Evolutionary conservation across 1,140 invertebrate species (phyloP).

Genomic region (Ruditapes philippinarum): DNA sequence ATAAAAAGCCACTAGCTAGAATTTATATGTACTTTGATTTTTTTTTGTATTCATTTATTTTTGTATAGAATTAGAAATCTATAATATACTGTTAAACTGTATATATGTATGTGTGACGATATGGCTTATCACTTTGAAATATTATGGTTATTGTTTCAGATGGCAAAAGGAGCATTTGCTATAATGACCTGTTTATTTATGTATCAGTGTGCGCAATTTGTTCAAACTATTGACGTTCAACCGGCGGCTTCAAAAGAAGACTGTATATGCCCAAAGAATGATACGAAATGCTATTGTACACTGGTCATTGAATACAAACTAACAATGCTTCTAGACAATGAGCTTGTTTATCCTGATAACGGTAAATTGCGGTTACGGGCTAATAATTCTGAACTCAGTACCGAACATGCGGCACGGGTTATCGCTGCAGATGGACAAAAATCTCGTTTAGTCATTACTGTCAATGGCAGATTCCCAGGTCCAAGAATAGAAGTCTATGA

Average conservation of each 20-base stretch:
- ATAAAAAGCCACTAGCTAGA: too few relatives aligned
- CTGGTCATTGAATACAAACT: slow-evolving; percentile 37
- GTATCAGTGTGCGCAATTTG: too few relatives aligned
- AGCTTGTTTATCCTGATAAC: slow-evolving; percentile 19
- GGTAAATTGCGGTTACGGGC: background rate
- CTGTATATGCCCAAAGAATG: background rate
- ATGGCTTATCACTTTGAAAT: too few relatives aligned
- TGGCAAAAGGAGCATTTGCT: too few relatives aligned
- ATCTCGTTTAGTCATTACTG: slow-evolving; percentile 71
- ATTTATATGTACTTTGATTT: too few relatives aligned
- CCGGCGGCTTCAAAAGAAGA: background rate
- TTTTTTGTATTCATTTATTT: too few relatives aligned
- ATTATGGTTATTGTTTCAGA: too few relatives aligned
- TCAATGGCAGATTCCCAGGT: slow-evolving; percentile 80
- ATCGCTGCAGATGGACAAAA: slow-evolving; percentile 76
- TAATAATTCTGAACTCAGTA: background rate
- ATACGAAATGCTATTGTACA: background rate
- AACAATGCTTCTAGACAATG: slow-evolving; percentile 37
- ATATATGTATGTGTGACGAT: too few relatives aligned
- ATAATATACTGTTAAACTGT: too few relatives aligned
- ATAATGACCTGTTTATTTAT: too few relatives aligned
- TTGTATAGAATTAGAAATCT: too few relatives aligned
- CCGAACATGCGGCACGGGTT: background rate
- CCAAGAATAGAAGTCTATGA: slow-evolving; percentile 91
- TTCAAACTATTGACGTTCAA: too few relatives aligned